Conservation (phyloP, 2,888 invertebrate genomes). For the Geophilus truncorum region DNA sequence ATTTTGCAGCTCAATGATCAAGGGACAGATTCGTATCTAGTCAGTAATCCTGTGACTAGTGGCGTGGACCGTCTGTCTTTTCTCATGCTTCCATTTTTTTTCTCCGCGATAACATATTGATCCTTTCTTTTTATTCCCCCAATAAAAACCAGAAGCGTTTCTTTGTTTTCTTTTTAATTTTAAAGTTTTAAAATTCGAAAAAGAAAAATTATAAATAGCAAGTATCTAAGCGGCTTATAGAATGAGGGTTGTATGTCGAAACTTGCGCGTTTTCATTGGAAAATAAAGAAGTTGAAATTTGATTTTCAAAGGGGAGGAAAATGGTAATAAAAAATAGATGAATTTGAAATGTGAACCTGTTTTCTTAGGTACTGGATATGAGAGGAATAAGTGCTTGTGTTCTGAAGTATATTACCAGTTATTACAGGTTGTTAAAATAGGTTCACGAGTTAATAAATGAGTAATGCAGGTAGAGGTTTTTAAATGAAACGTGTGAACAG, state of each 20-base stretch:
- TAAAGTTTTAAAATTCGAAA: background rate
- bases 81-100: background rate
- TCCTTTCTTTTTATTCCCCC: background rate
- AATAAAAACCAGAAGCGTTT: background rate
- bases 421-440: background rate
- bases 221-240: background rate
- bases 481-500: too few relatives aligned
- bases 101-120: conserved; percentile 7
- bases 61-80: conserved; percentile 25
- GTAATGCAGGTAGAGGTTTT: too few relatives aligned
- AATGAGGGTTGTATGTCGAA: background rate
- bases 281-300: background rate
- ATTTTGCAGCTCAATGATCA: conserved; percentile 7
- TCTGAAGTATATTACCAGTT: background rate
- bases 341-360: background rate
- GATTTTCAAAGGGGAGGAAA: too few relatives aligned
- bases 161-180: background rate
- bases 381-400: background rate
- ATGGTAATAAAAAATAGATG: background rate
- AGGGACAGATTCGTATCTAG: conserved; percentile 23
- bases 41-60: conserved; percentile 25
- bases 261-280: background rate
- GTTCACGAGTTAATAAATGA: background rate
- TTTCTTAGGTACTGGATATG: background rate
- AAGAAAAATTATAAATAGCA: background rate